Evolutionary conservation across 2,888 invertebrate genomes (phyloP).

Genomic region (Kryphioiulus occultus): DNA sequence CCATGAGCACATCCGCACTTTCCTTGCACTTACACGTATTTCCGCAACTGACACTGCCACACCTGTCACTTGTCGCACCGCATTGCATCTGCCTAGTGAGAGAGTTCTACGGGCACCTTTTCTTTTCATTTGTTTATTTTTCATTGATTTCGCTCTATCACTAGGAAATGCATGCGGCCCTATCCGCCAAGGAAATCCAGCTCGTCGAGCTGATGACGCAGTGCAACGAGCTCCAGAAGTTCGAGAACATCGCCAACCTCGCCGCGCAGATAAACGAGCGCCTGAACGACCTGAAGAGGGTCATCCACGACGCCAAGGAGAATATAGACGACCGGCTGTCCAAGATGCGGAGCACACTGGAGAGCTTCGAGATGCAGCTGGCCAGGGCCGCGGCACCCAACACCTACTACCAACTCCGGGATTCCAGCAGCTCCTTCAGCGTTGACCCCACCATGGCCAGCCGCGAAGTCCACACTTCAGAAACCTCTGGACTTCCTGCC

Average conservation of each 20-base stretch:
- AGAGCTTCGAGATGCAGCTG: conserved; percentile 70
- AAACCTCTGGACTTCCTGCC: conserved; percentile 64
- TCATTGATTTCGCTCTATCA: background rate
- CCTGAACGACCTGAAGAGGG: conserved; percentile 53
- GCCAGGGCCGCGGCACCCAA: conserved; percentile 33
- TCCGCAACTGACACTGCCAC: background rate
- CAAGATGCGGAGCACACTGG: conserved; percentile 57
- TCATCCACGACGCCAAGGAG: conserved; percentile 50
- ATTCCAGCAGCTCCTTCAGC: background rate
- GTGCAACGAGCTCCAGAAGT: conserved; percentile 65
- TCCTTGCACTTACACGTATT: background rate
- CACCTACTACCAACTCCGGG: background rate
- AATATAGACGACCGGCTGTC: conserved; percentile 41
- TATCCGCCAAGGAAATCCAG: conserved; percentile 61
- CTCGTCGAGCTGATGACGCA: conserved; percentile 65
- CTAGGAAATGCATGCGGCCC: conserved; percentile 50
- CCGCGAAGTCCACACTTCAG: conserved; percentile 69
- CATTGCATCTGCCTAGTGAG: background rate
- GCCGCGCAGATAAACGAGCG: conserved; percentile 59
- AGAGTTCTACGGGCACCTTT: background rate
- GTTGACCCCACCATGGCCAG: background rate
- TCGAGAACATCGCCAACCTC: conserved; percentile 57
- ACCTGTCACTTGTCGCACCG: background rate
- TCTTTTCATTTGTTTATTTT: conserved; percentile 32
- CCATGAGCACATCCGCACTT: background rate